Evolutionary conservation across 2,888 invertebrate genomes (phyloP), one percentile per base, ranked within the genome.

Genomic region (Thereva unica): DNA sequence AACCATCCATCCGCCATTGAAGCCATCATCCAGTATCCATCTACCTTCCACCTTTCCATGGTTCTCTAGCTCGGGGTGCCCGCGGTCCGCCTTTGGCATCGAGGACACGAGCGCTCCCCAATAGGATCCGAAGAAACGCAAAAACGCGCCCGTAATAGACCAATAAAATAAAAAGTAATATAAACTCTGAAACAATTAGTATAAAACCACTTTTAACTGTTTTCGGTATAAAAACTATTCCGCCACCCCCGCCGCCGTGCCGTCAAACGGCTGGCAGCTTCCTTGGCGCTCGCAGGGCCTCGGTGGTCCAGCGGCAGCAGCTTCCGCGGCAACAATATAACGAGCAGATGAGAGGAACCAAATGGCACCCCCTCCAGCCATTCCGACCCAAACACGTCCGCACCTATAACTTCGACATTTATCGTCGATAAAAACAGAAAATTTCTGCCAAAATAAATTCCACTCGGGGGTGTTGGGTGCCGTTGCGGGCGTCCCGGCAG

Each of bases 151-250:
- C 66, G 55, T 69, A 67, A 69, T 69, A 66, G 68, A 69, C 67
- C 68, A 69, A 69, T 69, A 69, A 69, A 69, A 69, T 69, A 69
- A 69, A 69, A 69, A 69, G 68, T 67, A 67, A 69, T 69, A 69
- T 69, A 69, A 69, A 69, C 66, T 69, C 68, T 64, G 67, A 69
- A 69, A 69, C 68, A 69, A 69, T 69, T 69, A 69, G 68, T 69
- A 69, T 69, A 69, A 69, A 69, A 69, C 68, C 68, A 67, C 67
- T 67, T 69, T 69, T 67, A 69, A 69, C 68, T 67, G 64, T 66
- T 63, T 67, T 41, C 64, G 66, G 67, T 54, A 69, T 67, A 69
- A 64, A 64, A 69, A 69, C 67, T 67, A 69, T 69, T 66, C 56
- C 59, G 47, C 55, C 66, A 23, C 23, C 23, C 23, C 23, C 23